Base-by-base conservation (phyloP, 2,888 invertebrate genomes). In the Monopis laevigella region DNA sequence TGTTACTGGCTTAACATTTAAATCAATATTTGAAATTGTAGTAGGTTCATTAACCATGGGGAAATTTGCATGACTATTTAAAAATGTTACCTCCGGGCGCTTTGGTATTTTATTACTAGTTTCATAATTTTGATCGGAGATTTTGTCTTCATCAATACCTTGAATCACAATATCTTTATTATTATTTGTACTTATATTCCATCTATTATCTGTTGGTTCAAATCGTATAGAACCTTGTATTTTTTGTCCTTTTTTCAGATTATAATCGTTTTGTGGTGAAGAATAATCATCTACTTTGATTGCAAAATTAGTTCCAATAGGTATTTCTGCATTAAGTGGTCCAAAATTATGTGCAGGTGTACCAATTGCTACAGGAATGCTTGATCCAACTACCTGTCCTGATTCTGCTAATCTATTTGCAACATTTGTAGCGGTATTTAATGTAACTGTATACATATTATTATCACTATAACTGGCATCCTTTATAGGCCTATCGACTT, bases 61-160 rank as follows among this genome's bases (percentile, higher is more conserved):
- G 56, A 82, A 82, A 52, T 82, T 82, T 0, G 80, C 81, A 46
- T 82, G 81, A 51, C 80, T 80, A 42, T 81, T 81, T 8, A 59
- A 29, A 38, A 71, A 65, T 11, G 62, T 52, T 11, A 21, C 21
- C 2, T 36, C 36, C 3, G 35, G 17, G 12, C 16, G 13, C 21
- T 36, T 21, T 36, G 13, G 2, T 10, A n/a, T 19, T 3, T 11
- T 21, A 21, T 36, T 36, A 4, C 17, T 10, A 18, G 17, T 16
- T 12, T 19, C 8, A 2, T 14, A n/a, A 4, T 34, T 13, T 10
- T 7, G 21, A 12, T 29, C 7, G 17, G 40, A 13, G 13, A 14
- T 16, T 30, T 40, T 30, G 19, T 40, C 18, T 13, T 4, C 8
- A 26, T 19, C 27, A 13, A 16, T 14, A 32, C 14, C 17, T 16